A percentile compares a stretch with the other conserved stretches of the same genome.
phyloP scores from a whole-genome alignment of 2,888 invertebrate genomes.

The Omphaloscelis lunosa region DNA sequence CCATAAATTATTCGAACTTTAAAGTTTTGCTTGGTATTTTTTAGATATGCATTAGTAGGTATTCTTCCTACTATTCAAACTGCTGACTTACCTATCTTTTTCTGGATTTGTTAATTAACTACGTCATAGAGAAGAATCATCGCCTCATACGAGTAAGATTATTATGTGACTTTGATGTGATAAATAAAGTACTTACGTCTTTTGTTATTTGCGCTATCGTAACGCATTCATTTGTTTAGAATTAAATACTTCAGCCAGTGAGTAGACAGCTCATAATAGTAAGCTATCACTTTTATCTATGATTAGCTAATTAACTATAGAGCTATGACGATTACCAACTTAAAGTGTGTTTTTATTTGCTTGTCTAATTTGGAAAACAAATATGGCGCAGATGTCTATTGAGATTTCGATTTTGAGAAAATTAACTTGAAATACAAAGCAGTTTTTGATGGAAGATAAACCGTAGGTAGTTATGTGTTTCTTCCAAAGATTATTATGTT shows the following conservation, averaged over 20 bases:
- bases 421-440: not conserved
- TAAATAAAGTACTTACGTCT: constrained; percentile 28
- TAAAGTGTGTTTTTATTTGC: constrained; percentile 6
- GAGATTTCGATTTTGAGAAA: not conserved
- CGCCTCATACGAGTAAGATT: constrained; percentile 21
- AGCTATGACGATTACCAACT: not conserved
- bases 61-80: not conserved
- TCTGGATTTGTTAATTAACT: constrained; percentile 11
- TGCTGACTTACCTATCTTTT: not conserved
- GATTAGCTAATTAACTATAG: constrained; percentile 19
- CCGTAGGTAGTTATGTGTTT: not conserved
- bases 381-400: not conserved
- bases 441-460: not conserved
- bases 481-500: not conserved
- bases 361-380: constrained; percentile 17
- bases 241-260: constrained; percentile 40
- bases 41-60: not conserved
- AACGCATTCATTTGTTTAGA: constrained; percentile 38
- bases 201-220: constrained; percentile 46
- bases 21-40: not conserved
- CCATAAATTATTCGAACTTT: too few species aligned
- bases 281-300: constrained; percentile 30
- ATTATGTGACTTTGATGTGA: constrained; percentile 38
- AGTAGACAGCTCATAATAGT: constrained; percentile 37
- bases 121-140: constrained; percentile 29